phyloP scores from a whole-genome alignment of 2,888 invertebrate species.

The Tiliacea citrago region DNA sequence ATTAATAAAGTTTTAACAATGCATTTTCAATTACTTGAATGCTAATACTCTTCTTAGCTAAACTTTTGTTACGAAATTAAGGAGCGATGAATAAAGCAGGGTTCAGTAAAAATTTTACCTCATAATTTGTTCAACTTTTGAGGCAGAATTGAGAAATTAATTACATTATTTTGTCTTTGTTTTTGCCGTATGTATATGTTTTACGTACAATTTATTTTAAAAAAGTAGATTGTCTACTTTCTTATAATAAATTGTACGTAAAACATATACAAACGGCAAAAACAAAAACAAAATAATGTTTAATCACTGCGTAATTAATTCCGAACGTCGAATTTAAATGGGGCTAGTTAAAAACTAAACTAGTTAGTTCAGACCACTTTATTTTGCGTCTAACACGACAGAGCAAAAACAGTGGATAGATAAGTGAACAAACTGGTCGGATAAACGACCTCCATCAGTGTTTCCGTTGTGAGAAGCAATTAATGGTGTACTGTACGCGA shows the following conservation, averaged over 20 bases:
- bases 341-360: constrained; percentile 63
- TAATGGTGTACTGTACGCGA: constrained; percentile 72
- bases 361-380: constrained; percentile 66
- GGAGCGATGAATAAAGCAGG: constrained; percentile 36
- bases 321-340: constrained; percentile 61
- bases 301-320: constrained; percentile 47
- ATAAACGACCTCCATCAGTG: constrained; percentile 76
- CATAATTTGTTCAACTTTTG: constrained; percentile 17
- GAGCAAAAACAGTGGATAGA: constrained; percentile 65
- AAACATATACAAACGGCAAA: background rate
- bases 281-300: constrained; percentile 27
- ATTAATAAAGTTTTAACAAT: constrained; percentile 74
- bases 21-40: constrained; percentile 77
- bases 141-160: background rate
- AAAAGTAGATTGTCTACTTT: no score
- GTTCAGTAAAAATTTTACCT: constrained; percentile 23
- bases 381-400: constrained; percentile 67
- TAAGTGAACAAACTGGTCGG: constrained; percentile 70
- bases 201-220: no score
- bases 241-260: background rate
- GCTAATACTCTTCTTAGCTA: constrained; percentile 53
- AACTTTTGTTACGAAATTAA: constrained; percentile 55
- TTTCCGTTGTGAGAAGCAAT: constrained; percentile 75
- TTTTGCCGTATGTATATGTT: no score
- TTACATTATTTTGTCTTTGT: no score